Evolutionary conservation across 2,113 vertebrate species (phyloP), one percentile per base, ranked within the genome.

Genomic region (Calypte anna): DNA sequence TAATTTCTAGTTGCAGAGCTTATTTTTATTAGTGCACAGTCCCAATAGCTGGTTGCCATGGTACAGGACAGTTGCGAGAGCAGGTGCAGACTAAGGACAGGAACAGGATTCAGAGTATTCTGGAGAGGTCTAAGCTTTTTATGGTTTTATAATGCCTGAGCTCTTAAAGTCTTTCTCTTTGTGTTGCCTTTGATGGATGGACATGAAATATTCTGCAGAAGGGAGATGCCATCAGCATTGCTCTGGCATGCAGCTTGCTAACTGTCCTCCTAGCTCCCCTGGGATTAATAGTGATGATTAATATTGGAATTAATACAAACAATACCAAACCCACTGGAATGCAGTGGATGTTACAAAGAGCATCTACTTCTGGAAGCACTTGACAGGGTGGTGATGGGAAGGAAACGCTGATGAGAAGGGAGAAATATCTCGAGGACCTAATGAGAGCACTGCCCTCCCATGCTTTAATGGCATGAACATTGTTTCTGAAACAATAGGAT

Each of bases 1-100:
- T 93, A 78, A 67, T 92, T 82, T 94, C 73, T 92, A 62, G 61
- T 84, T 93, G 43, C 69, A 85, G 77, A 88, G 70, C 66, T 96
- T 92, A 48, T 83, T 95, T 91, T 72, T 91, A 68, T 81, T 80
- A 93, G 78, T 40, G 55, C 44, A 51, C 24, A 75, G 53, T 64
- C 72, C 68, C 58, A 67, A 36, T 59, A 83, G 64, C 82, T 86
- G 79, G 91, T 93, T 97, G 94, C 93, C 88, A 81, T 93, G 91
- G 28, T 86, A 95, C 82, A 83, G 90, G 79, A 17, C 72, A 83
- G 59, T 72, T 68, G 62, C 0, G 4, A 92, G 75, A 86, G 48
- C 83, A 91, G 86, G 82, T 94, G 53, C 43, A 77, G 88, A 86
- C 59, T 38, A 33, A 67, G 73, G 72, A 91, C 30, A 33, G 68